Evolutionary conservation across 2,888 invertebrate genomes (phyloP).

Genomic region (Drepana falcataria): DNA sequence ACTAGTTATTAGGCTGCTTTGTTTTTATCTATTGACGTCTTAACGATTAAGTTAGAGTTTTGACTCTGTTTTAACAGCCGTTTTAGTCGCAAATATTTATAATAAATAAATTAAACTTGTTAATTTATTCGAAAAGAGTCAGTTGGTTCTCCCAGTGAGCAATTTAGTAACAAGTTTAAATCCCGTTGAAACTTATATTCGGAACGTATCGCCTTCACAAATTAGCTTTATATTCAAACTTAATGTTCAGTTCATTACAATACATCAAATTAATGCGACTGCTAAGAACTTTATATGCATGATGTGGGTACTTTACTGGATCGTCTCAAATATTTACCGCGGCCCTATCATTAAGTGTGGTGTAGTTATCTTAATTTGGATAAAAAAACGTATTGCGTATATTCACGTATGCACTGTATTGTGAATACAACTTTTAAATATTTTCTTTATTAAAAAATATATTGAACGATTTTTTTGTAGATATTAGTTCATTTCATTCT

Average conservation of each 20-base stretch:
- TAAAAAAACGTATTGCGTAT: no score
- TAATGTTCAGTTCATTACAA: background rate
- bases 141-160: background rate
- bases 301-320: background rate
- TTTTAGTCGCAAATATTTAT: no score
- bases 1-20: no score
- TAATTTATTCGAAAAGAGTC: background rate
- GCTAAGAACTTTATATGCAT: background rate
- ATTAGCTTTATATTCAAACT: background rate
- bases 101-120: background rate
- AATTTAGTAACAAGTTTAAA: background rate
- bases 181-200: background rate
- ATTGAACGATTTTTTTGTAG: no score
- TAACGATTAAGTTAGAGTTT: no score
- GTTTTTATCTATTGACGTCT: no score
- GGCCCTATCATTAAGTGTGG: background rate
- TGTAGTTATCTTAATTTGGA: no score
- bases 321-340: background rate
- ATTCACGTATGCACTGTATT: no score
- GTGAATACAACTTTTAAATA: no score
- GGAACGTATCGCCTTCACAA: background rate
- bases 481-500: no score
- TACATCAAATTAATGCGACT: background rate
- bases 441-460: no score
- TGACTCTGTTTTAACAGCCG: no score